Evolutionary conservation across 1,140 invertebrate genomes (phyloP), one percentile per base, ranked within the genome.

Genomic region (Cydia fagiglandana): DNA sequence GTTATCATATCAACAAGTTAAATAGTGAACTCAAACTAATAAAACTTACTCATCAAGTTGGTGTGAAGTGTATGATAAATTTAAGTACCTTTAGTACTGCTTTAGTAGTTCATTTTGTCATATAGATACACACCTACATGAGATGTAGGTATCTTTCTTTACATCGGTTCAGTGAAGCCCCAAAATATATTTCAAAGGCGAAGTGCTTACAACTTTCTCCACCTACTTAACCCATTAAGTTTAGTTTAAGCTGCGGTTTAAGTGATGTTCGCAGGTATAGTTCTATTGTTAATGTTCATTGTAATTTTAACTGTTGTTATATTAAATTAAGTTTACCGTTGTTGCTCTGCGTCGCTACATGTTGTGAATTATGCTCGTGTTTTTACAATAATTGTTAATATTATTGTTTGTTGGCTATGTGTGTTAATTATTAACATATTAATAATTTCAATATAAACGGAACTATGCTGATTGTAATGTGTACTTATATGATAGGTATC

Each of bases 111-210:
- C 66, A 70, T 45, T 24, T 20, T 10, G 66, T 41, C 34, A 70
- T 70, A 70, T n/a, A n/a, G n/a, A n/a, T 70, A 70, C 66, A 70
- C n/a, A 66, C 24, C 24, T 24, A 2, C 34, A 70, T 38, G 66
- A 38, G 15, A 45, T 4, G 66, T 24, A 24, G 24, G 24, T 41
- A 70, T 41, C 15, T 70, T 70, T 70, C 66, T 70, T 70, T 41
- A 70, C 66, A 41, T 70, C 66, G 66, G 66, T 76, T 78, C 61
- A 81, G 45, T 73, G 70, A 75, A 81, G 75, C 75, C 73, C 76
- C 78, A 77, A 81, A 80, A 84, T 81, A 79, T 81, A 82, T 82
- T 78, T 82, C 81, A 82, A 80, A 84, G 77, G 78, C 77, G 73
- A 77, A 77, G 47, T 61, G 76, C 75, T 80, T 79, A 75, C 76